Percentiles rank a stretch among this genome's conserved stretches.
Evolutionary conservation across 2,888 invertebrate species (phyloP).

Genomic region (Stegophylla sp.): DNA sequence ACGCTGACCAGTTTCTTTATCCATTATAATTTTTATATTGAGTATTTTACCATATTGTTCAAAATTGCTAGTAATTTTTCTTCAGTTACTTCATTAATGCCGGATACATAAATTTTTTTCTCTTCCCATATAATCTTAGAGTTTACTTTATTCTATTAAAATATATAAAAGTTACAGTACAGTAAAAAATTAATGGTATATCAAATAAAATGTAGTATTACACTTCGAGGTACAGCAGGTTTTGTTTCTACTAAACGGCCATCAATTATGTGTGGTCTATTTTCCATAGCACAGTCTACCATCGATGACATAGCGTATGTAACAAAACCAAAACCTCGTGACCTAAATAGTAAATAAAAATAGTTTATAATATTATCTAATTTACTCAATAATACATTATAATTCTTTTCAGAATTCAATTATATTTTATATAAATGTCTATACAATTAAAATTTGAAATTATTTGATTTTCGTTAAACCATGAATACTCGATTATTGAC

Average conservation of each 20-base stretch:
- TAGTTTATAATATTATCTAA: too few relatives aligned
- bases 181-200: constrained; percentile 52
- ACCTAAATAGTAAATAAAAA: constrained; percentile 72
- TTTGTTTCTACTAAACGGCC: constrained; percentile 92
- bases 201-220: constrained; percentile 62
- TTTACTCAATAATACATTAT: too few relatives aligned
- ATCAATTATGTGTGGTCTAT: constrained; percentile 71
- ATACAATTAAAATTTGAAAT: too few relatives aligned
- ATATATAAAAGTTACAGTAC: too few relatives aligned
- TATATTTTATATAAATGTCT: too few relatives aligned
- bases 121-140: constrained; percentile 93
- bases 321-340: constrained; percentile 97
- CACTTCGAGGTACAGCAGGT: constrained; percentile 87
- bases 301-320: constrained; percentile 91
- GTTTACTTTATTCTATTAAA: constrained; percentile 84
- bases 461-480: too few relatives aligned
- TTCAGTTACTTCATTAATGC: constrained; percentile 88
- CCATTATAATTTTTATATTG: constrained; percentile 84
- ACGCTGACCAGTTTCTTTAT: constrained; percentile 91
- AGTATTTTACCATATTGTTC: constrained; percentile 81
- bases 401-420: too few relatives aligned
- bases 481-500: too few relatives aligned
- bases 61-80: constrained; percentile 85
- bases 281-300: constrained; percentile 91
- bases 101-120: constrained; percentile 93